phyloP scores from a whole-genome alignment of 2,113 vertebrate genomes.

The Puffinus mauretanicus region DNA sequence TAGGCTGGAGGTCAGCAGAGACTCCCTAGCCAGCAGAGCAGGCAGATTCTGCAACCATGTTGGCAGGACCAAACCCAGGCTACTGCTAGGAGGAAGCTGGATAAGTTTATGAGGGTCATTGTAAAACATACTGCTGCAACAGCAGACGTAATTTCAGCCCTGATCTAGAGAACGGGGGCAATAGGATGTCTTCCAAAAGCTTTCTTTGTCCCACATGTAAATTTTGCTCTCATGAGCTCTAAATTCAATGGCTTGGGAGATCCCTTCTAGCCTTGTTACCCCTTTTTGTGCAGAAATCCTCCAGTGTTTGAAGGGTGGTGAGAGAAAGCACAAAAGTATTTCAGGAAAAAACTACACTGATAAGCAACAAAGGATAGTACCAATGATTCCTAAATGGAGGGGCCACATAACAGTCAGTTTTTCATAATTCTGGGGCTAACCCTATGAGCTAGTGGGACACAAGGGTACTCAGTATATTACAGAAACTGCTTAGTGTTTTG shows the following conservation, averaged over 20 bases:
- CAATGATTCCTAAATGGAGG: not conserved
- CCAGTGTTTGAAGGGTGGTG: not conserved
- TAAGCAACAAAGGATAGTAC: not conserved
- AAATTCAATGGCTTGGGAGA: not conserved
- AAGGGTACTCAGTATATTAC: not conserved
- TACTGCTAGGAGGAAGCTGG: not conserved
- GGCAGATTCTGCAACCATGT: not conserved
- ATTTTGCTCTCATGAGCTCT: not conserved
- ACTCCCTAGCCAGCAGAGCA: fast-evolving
- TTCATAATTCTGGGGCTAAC: not conserved
- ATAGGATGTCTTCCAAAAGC: not conserved
- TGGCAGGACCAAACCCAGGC: not conserved
- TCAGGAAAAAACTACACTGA: not conserved
- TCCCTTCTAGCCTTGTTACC: not conserved
- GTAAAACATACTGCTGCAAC: not conserved
- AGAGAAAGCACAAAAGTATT: not conserved
- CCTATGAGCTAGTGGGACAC: not conserved
- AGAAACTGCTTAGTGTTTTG: not conserved
- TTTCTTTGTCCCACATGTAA: not conserved
- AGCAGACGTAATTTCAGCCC: not conserved
- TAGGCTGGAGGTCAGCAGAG: not conserved
- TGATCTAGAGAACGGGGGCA: not conserved
- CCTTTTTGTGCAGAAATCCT: not conserved
- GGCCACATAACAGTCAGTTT: not conserved
- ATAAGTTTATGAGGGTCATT: not conserved